These are phyloP conservation scores for Auanema freiburgensis DNA, from an alignment of 2,888 invertebrate species.

Conservation along the genomic window DNA sequence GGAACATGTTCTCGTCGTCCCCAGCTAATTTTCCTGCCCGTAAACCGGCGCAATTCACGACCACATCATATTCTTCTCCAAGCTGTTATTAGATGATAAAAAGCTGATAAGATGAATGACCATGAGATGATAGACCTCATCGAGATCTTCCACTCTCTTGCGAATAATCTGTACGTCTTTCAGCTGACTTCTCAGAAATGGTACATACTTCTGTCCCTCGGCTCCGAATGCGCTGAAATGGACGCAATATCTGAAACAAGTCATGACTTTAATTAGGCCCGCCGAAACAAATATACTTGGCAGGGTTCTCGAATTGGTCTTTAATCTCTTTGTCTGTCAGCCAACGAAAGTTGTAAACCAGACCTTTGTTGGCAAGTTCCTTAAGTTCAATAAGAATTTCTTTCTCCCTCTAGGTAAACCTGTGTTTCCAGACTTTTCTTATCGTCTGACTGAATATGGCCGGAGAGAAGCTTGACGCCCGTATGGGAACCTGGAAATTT, in stretches of 20 bases:
- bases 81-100: constrained; percentile 17
- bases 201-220: constrained; percentile 58
- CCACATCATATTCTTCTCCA: constrained; percentile 64
- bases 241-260: constrained; percentile 48
- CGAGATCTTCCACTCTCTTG: constrained; percentile 36
- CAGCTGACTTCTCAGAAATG: constrained; percentile 55
- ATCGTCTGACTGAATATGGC: constrained; percentile 59
- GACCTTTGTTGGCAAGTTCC: constrained; percentile 51
- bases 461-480: constrained; percentile 58
- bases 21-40: constrained; percentile 63
- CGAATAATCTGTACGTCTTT: constrained; percentile 39
- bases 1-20: constrained; percentile 59
- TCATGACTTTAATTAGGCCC: background rate
- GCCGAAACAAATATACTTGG: constrained; percentile 34
- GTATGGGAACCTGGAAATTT: constrained; percentile 40
- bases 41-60: constrained; percentile 68
- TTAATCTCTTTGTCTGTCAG: constrained; percentile 45
- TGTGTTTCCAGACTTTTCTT: constrained; percentile 45
- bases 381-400: constrained; percentile 14
- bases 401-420: constrained; percentile 19
- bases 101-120: background rate
- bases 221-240: constrained; percentile 60
- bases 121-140: constrained; percentile 27
- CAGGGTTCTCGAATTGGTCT: constrained; percentile 46
- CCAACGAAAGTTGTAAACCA: constrained; percentile 61